Evolutionary conservation across 2,888 invertebrate genomes (phyloP).

Genomic region (Microplitis deprimator): DNA sequence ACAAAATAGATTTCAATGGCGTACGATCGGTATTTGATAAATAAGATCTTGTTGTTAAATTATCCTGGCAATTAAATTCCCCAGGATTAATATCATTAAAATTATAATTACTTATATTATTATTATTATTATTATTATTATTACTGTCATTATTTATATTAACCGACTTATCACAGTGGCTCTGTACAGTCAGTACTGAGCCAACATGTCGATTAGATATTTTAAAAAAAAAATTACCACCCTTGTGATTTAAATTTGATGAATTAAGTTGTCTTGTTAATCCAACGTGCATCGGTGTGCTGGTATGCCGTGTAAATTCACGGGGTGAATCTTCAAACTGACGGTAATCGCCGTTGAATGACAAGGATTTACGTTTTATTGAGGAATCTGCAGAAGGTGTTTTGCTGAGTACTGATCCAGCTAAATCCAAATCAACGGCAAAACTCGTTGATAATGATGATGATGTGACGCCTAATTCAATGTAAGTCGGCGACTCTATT

Average conservation of each 20-base stretch:
- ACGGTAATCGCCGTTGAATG: slow-evolving; percentile 45
- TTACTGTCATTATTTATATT: background rate
- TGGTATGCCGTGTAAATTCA: slow-evolving; percentile 60
- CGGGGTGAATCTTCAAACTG: slow-evolving; percentile 55
- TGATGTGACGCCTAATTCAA: slow-evolving; percentile 6
- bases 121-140: background rate
- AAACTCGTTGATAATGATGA: background rate
- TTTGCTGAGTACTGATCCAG: slow-evolving; percentile 40
- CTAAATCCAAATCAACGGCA: slow-evolving; percentile 35
- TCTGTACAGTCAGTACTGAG: background rate
- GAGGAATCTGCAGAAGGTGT: slow-evolving; percentile 33
- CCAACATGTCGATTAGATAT: slow-evolving; percentile 50
- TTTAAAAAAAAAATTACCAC: slow-evolving; percentile 55
- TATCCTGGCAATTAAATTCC: slow-evolving; percentile 37
- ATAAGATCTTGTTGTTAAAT: slow-evolving; percentile 33
- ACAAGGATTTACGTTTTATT: slow-evolving; percentile 24
- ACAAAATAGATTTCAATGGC: slow-evolving; percentile 48
- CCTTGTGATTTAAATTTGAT: slow-evolving; percentile 50
- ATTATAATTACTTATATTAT: slow-evolving; percentile 4
- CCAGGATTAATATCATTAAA: slow-evolving; percentile 31
- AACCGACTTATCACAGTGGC: background rate
- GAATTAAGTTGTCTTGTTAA: slow-evolving; percentile 45
- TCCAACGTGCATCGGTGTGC: slow-evolving; percentile 61
- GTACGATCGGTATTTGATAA: slow-evolving; percentile 40
- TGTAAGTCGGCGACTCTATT: background rate